Conservation (phyloP, 2,797 vertebrate species). For the Cirrhinus mrigala region DNA sequence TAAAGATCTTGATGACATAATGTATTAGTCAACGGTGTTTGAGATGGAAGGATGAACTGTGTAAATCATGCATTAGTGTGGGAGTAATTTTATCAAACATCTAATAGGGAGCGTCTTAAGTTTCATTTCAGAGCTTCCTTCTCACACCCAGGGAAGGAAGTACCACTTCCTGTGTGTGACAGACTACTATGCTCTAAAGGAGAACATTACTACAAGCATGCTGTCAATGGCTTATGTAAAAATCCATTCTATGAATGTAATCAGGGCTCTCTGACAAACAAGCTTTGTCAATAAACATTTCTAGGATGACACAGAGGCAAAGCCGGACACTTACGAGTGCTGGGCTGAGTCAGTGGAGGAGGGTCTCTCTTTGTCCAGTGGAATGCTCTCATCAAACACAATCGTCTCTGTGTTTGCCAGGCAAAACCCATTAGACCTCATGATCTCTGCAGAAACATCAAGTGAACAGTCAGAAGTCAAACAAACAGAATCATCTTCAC, state of each 20-base stretch:
- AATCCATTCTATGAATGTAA: not conserved
- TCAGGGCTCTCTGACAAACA: not conserved
- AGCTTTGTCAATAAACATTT: not conserved
- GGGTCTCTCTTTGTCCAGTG: conserved; percentile 89
- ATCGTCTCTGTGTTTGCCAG: conserved; percentile 98
- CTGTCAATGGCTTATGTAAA: not conserved
- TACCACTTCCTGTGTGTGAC: conserved; percentile 71
- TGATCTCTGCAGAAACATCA: conserved; percentile 86
- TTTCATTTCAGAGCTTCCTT: conserved; percentile 66
- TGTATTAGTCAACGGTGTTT: not conserved
- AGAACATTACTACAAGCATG: conserved; percentile 46
- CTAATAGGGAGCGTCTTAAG: not conserved
- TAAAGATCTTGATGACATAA: not conserved
- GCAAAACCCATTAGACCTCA: conserved; percentile 97
- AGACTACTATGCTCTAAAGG: conserved; percentile 55
- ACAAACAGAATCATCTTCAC: not conserved
- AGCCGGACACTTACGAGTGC: conserved; percentile 80
- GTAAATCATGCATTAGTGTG: conserved; percentile 9
- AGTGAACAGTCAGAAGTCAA: conserved; percentile 14
- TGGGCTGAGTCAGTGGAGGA: conserved; percentile 87
- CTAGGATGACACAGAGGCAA: not conserved
- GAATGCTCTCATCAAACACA: conserved; percentile 90
- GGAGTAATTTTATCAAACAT: conserved; percentile 7
- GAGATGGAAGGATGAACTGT: not conserved
- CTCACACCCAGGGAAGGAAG: conserved; percentile 78